Base-by-base conservation (phyloP, 1,140 invertebrate genomes). In the Cyphomyrmex costatus region DNA sequence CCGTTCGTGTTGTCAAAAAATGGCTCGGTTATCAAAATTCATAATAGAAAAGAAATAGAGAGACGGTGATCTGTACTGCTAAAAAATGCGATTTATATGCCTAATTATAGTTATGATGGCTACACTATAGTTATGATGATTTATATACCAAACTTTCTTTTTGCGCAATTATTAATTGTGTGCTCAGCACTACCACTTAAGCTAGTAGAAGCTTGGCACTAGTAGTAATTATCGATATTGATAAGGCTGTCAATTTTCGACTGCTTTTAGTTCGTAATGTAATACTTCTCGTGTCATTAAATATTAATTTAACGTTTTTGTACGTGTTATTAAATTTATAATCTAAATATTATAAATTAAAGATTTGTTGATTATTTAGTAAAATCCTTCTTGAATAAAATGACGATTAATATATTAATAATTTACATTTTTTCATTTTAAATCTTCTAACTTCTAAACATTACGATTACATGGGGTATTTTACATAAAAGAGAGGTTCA, bases 1-100 rank as follows among this genome's bases (percentile, higher is more conserved):
- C 60, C 33, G 10, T 82, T 77, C 46, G 71, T 66, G 68, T 66
- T 14, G 61, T 56, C 68, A 76, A 76, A 86, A 86, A 84, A 60
- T 8, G 49, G 14, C 74, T 80, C 33, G 74, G 12, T 68, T 80
- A 53, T 58, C 16, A 70, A 74, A 70, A 76, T 71, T 83, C n/a
- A 42, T 19, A 73, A 84, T 78, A 76, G 56, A 30, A 77, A 53
- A 85, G 51, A 65, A 56, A 66, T 33, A 60, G 10, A 82, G 51
- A 46, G 16, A 14, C 27, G 66, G 5, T 24, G 6, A 42, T 66
- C n/a, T 51, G 63, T 56, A 53, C 14, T 49, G 49, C 16, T 58
- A 58, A 71, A 78, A 21, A 36, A 21, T 49, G 46, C 6, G 33
- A 24, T 8, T 33, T 3, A 42, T 33, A 10, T 36, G n/a, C 6